Percentiles rank a stretch among this genome's conserved stretches.
phyloP scores from a whole-genome alignment of 2,888 invertebrate species.

The Lysandra coridon region DNA sequence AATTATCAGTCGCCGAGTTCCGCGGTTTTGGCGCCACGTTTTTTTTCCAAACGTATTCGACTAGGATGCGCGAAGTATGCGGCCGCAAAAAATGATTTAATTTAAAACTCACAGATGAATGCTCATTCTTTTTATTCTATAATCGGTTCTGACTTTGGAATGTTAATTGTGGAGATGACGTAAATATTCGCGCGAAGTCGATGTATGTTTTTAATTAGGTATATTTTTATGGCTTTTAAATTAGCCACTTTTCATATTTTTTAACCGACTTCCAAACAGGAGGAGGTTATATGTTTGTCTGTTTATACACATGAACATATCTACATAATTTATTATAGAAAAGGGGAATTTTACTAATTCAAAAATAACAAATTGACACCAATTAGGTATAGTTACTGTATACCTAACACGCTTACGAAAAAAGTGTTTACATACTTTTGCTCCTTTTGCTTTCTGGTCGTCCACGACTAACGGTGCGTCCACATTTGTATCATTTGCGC shows the following conservation, averaged over 20 bases:
- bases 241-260: neutral
- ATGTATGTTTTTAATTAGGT: neutral
- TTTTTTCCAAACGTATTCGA: slow-evolving; percentile 53
- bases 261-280: no score
- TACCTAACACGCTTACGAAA: no score
- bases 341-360: neutral
- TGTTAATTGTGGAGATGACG: slow-evolving; percentile 39
- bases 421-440: no score
- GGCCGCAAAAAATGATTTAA: slow-evolving; percentile 40
- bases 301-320: neutral
- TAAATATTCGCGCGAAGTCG: slow-evolving; percentile 17
- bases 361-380: neutral
- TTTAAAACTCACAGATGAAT: slow-evolving; percentile 40
- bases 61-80: slow-evolving; percentile 42
- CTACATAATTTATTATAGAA: neutral
- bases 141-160: slow-evolving; percentile 37
- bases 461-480: no score
- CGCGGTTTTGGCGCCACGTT: slow-evolving; percentile 62
- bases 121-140: slow-evolving; percentile 40
- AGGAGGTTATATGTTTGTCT: no score
- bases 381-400: no score
- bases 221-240: neutral
- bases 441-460: no score
- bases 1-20: slow-evolving; percentile 49
- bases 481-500: no score